Evolutionary conservation across 1,140 invertebrate species (phyloP).

Genomic region (Bombus confusus): DNA sequence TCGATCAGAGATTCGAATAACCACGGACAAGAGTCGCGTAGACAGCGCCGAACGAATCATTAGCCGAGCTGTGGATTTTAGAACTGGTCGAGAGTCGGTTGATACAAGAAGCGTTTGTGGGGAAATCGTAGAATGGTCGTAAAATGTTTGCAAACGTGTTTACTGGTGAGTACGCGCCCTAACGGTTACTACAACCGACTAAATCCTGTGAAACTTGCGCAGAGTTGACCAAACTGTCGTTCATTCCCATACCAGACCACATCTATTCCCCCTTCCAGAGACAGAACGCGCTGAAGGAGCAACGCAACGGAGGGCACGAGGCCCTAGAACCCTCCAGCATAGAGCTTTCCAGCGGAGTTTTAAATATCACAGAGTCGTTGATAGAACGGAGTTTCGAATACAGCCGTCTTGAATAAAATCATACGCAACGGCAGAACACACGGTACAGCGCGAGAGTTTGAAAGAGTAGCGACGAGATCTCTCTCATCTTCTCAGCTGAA

Average conservation of each 20-base stretch:
- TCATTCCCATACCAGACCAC: background rate
- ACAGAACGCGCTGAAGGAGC: background rate
- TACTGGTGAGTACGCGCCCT: background rate
- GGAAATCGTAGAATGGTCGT: too few species aligned
- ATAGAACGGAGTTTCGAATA: too few species aligned
- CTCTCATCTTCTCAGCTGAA: too few species aligned
- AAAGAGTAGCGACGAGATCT: too few species aligned
- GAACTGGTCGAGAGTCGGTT: background rate
- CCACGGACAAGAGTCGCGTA: too few species aligned
- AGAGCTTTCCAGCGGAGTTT: background rate
- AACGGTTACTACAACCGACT: background rate
- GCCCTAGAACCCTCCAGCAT: background rate
- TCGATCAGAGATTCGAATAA: too few species aligned
- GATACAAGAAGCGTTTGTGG: background rate
- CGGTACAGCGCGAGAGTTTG: too few species aligned
- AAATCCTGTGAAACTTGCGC: background rate
- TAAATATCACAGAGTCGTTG: background rate
- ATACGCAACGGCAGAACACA: rapidly evolving
- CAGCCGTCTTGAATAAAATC: background rate
- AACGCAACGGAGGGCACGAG: background rate
- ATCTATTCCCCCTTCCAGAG: background rate
- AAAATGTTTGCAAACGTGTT: background rate
- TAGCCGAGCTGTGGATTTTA: background rate
- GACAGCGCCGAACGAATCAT: too few species aligned
- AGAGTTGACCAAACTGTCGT: background rate